Evolutionary conservation across 2,797 vertebrate species (phyloP).

Genomic region (Neoniphon sammara): DNA sequence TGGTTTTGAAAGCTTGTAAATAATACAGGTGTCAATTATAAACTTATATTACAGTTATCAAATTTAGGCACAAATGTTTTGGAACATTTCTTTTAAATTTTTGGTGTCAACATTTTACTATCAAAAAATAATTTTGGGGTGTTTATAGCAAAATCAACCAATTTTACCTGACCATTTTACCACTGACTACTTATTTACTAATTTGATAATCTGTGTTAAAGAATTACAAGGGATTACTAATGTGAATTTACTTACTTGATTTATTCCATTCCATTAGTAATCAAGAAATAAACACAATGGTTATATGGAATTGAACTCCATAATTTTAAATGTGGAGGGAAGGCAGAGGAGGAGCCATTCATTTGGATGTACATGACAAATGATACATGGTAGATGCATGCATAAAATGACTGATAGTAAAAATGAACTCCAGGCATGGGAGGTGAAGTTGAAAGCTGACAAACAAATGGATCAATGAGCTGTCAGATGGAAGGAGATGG

Average conservation of each 20-base stretch:
- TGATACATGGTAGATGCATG: no score
- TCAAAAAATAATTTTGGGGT: neutral
- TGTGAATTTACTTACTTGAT: no score
- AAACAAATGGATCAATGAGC: neutral
- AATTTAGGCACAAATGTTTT: neutral
- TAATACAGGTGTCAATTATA: conserved; percentile 27
- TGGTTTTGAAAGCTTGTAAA: conserved; percentile 38
- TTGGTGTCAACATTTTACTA: neutral
- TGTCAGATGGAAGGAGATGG: neutral
- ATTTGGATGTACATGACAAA: no score
- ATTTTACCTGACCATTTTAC: conserved; percentile 2
- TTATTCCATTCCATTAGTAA: no score
- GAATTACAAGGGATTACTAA: neutral
- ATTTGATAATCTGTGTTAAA: neutral
- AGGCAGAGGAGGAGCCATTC: no score
- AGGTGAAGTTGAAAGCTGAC: neutral
- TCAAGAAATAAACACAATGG: no score
- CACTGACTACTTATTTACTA: neutral
- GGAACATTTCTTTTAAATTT: neutral
- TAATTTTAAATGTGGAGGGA: no score
- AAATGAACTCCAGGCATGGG: neutral
- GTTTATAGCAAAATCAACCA: conserved; percentile 20
- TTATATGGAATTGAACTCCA: no score
- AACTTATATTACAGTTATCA: neutral
- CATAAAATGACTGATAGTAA: neutral